Evolutionary conservation across 2,888 invertebrate species (phyloP), one percentile per base, ranked within the genome.

Genomic region (Tinea semifulvella): DNA sequence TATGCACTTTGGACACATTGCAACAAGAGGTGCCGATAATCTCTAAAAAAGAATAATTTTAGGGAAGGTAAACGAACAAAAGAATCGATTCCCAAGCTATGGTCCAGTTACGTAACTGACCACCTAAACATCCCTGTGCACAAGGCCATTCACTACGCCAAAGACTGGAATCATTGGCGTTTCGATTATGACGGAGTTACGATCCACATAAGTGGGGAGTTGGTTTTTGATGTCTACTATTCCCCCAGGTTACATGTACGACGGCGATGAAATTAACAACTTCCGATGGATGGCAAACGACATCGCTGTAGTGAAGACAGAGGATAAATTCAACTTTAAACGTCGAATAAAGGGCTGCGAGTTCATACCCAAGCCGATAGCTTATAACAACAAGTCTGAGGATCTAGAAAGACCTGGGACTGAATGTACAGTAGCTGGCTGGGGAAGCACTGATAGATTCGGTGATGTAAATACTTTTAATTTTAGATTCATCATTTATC

Each of bases 251-350:
- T 77, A 76, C 49, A 60, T 68, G 0, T 77, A 76, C 44, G 76
- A 77, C 22, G 76, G 75, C 0, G 73, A 75, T 38, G 69, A 74
- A 44, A 73, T 75, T 42, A 76, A 76, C 48, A 75, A 76, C 46
- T 69, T 77, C 13, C 57, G 72, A 45, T 77, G 76, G 76, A 73
- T 77, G 76, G 73, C 71, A 58, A 74, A 76, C 46, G 76, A 77
- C 48, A 74, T 77, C 4, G 76, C 76, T 0, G 58, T 77, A 0
- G 73, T 76, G 1, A 76, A 72, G 45, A 55, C 75, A 1, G 76
- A 76, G 46, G 74, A 71, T 14, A 70, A 71, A 0, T 77, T 77
- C 36, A 73, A 76, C 45, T 76, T 76, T 47, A 63, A 56, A 1
- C 54, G 73, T 17, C 57, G 68, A 8, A 59, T 75, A 2, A 56